These are phyloP conservation scores for Limnodromus scolopaceus DNA, from an alignment of 2,797 vertebrate genomes.

Conservation along the genomic window DNA sequence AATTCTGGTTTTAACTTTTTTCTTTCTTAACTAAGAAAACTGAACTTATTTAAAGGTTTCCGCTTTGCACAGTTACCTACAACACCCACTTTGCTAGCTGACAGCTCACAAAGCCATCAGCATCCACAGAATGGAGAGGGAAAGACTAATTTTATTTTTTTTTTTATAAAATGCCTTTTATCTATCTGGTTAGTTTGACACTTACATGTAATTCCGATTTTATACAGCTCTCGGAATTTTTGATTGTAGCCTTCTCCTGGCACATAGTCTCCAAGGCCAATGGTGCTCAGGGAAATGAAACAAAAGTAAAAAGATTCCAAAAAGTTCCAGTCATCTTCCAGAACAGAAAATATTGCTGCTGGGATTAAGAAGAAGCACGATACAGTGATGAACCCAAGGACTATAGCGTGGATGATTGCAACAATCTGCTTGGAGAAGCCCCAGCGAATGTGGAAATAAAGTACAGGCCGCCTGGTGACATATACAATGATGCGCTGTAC, in stretches of 20 bases:
- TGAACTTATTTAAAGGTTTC: not conserved
- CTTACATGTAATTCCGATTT: slow-evolving; percentile 96
- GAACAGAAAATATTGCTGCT: slow-evolving; percentile 89
- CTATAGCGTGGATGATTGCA: slow-evolving; percentile 86
- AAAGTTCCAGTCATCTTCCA: slow-evolving; percentile 98
- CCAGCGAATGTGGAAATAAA: slow-evolving; percentile 91
- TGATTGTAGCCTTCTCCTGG: slow-evolving; percentile 94
- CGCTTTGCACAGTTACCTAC: not conserved
- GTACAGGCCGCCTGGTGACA: slow-evolving; percentile 87
- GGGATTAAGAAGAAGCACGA: slow-evolving; percentile 95
- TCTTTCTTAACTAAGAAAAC: not conserved
- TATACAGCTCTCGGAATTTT: slow-evolving; percentile 93
- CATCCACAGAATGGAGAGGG: not conserved
- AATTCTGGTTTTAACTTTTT: not conserved
- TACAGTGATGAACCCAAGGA: slow-evolving; percentile 84
- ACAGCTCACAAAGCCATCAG: not conserved
- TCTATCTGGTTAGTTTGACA: slow-evolving; percentile 3
- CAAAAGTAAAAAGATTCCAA: slow-evolving; percentile 98
- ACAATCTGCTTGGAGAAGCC: slow-evolving; percentile 91
- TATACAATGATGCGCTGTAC: slow-evolving; percentile 94
- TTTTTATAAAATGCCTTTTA: not conserved
- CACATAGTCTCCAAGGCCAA: slow-evolving; percentile 96
- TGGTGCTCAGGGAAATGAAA: slow-evolving; percentile 98
- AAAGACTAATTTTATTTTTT: not conserved
- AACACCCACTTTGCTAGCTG: not conserved